Evolutionary conservation across 2,888 invertebrate genomes (phyloP), one percentile per base, ranked within the genome.

Genomic region (Cephonodes hylas): DNA sequence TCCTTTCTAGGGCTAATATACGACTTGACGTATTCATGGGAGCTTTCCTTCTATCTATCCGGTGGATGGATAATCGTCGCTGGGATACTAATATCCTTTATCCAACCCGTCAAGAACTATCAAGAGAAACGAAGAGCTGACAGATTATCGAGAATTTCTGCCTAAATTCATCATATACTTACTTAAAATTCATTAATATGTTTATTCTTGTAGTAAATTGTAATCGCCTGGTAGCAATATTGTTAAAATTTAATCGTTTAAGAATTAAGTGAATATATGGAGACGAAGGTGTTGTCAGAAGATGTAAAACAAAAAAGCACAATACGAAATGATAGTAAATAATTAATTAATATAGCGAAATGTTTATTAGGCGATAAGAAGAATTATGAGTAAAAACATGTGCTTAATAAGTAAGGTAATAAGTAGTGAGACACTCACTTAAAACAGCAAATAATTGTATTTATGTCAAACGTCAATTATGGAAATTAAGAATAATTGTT

Each of bases 1-100:
- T n/a, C n/a, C 4, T 60, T 58, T n/a, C 65, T 5, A 87, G 99
- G 99, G 92, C 75, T 90, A 1, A 91, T 92, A 22, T 92, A 93
- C 81, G 96, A 96, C 77, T 70, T 95, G 58, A 96, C 96, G 2
- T 88, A 93, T 0, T 93, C 93, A 7, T 97, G 97, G 96, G 95
- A 96, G 74, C 91, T 96, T 71, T 95, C 97, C 0, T 97, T 97
- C 86, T 95, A 96, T 80, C 93, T 96, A 72, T 96, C 96, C 20
- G 97, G 97, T 1, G 93, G 95, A 18, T 97, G 96, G 94, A 97
- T 97, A 63, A 89, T 96, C 20, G 81, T 97, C 10, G 94, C 97
- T 3, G 98, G 97, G n/a, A 72, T 95, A 0, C 86, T 96, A 1
- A 93, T 96, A 58, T 93, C 93, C 0, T 84, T 95, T 58, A 95